Evolutionary conservation across 2,797 vertebrate species (phyloP).

Genomic region (Lates japonicus): DNA sequence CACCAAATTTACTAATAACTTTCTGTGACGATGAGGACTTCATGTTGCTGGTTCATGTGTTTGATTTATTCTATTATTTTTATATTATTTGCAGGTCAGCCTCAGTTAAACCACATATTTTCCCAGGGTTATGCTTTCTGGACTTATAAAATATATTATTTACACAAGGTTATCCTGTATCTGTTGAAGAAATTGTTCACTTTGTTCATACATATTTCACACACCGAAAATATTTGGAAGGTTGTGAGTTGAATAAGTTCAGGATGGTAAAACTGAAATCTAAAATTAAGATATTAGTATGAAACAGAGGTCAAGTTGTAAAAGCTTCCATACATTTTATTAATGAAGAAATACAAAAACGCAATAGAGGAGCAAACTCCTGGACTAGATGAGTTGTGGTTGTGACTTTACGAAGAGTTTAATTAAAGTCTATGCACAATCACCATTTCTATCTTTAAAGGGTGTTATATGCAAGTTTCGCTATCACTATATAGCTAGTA

Average conservation of each 20-base stretch:
- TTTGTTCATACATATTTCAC: neutral
- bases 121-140: neutral
- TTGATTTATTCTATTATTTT: neutral
- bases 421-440: neutral
- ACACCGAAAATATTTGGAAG: neutral
- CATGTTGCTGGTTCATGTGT: neutral
- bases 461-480: too few species aligned
- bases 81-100: neutral
- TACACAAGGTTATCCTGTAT: neutral
- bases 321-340: neutral
- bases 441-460: slow-evolving; percentile 6
- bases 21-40: neutral
- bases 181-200: neutral
- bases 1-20: neutral
- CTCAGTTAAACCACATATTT: neutral
- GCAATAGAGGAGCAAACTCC: neutral
- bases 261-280: neutral
- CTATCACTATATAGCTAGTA: too few species aligned
- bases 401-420: slow-evolving; percentile 4
- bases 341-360: slow-evolving; percentile 9
- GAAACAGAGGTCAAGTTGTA: neutral
- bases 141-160: neutral
- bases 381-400: neutral
- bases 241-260: neutral
- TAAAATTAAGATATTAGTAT: neutral